These are phyloP conservation scores for Dipodomys ordii DNA, from an alignment of 2,113 vertebrate species.

Conservation along the genomic window DNA sequence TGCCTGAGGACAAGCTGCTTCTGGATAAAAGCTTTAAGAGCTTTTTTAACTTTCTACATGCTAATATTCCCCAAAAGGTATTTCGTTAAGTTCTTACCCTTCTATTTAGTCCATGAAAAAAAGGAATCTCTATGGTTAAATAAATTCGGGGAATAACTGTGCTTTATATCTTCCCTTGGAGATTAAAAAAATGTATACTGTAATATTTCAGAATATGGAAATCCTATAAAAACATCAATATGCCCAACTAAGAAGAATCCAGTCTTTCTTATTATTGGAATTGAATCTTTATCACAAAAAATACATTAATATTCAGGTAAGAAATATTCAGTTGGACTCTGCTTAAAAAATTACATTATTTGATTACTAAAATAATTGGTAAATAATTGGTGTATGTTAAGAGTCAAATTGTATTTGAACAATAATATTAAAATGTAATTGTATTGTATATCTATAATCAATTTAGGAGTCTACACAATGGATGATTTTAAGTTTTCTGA, in stretches of 20 bases:
- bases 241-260: background rate
- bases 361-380: background rate
- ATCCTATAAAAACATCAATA: background rate
- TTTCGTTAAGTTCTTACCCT: conserved; percentile 30
- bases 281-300: background rate
- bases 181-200: background rate
- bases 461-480: conserved; percentile 1
- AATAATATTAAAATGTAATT: conserved; percentile 12
- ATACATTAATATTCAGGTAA: background rate
- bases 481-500: conserved; percentile 29
- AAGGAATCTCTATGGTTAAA: background rate
- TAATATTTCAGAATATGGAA: conserved; percentile 46
- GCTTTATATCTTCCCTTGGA: background rate
- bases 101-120: background rate
- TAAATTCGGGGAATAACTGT: background rate
- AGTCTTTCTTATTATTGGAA: background rate
- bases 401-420: conserved; percentile 24
- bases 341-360: background rate
- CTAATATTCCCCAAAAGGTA: background rate
- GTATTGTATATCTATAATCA: background rate
- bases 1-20: background rate
- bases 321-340: background rate
- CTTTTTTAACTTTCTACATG: background rate
- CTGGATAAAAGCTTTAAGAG: background rate
- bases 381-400: background rate